Conservation (phyloP, 2,888 invertebrate genomes). For the Lasioglossum vierecki region DNA sequence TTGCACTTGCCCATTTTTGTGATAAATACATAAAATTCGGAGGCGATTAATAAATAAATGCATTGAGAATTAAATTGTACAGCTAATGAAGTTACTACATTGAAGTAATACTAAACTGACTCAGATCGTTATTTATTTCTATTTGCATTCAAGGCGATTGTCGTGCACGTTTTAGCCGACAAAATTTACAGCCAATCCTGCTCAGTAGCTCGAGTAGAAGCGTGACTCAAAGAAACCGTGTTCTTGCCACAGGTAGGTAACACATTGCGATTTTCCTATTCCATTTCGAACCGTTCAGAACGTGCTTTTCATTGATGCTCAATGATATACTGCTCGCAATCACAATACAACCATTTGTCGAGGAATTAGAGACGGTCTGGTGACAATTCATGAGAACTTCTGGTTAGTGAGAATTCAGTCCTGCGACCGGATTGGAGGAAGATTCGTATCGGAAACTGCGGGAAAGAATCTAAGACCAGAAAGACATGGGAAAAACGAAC, state of each 20-base stretch:
- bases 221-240: not conserved
- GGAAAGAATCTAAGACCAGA: not conserved
- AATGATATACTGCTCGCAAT: conserved; percentile 40
- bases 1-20: no score
- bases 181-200: not conserved
- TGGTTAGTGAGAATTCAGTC: conserved; percentile 36
- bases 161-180: not conserved
- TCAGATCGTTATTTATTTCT: not conserved
- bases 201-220: not conserved
- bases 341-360: conserved; percentile 69
- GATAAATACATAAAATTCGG: no score
- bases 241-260: conserved; percentile 1
- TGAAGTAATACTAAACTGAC: not conserved
- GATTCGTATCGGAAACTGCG: not conserved
- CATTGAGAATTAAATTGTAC: not conserved
- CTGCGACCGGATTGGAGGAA: conserved; percentile 20
- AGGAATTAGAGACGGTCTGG: conserved; percentile 69
- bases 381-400: conserved; percentile 69
- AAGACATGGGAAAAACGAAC: not conserved
- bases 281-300: conserved; percentile 30
- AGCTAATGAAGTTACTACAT: not conserved
- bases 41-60: not conserved
- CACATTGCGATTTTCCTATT: not conserved
- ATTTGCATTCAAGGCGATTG: not conserved
- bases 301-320: conserved; percentile 29